Evolutionary conservation across 1,140 invertebrate species (phyloP).

Genomic region (Popillia japonica): DNA sequence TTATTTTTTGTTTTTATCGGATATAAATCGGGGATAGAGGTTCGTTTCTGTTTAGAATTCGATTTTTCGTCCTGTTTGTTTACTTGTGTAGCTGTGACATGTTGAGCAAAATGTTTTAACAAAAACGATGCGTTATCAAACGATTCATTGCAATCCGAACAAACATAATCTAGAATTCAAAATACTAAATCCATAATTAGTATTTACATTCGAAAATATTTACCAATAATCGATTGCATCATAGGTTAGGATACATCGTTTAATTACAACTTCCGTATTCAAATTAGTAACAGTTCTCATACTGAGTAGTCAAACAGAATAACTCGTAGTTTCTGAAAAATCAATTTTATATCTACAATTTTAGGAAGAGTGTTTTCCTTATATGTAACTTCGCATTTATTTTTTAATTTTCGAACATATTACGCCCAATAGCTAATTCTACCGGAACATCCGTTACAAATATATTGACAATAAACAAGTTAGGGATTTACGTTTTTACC

Average conservation of each 20-base stretch:
- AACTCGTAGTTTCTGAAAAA: background rate
- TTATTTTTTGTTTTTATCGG: conserved; percentile 35
- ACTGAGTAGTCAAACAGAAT: background rate
- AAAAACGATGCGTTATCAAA: conserved; percentile 54
- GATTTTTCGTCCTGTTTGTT: conserved; percentile 38
- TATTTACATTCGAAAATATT: conserved; percentile 18
- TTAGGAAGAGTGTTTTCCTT: background rate
- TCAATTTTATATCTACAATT: background rate
- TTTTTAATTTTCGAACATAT: background rate
- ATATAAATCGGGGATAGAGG: conserved; percentile 41
- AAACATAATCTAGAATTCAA: conserved; percentile 51
- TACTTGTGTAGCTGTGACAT: conserved; percentile 45
- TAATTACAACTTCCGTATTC: background rate
- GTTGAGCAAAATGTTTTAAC: conserved; percentile 55
- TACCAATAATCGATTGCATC: conserved; percentile 38
- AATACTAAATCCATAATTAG: background rate
- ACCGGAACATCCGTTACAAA: conserved; percentile 22
- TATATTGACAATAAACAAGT: too few species aligned
- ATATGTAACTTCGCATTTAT: background rate
- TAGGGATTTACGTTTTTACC: conserved; percentile 7
- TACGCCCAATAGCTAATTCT: background rate
- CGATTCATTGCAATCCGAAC: conserved; percentile 52
- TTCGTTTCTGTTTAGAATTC: conserved; percentile 25
- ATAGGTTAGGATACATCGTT: conserved; percentile 35
- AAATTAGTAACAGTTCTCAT: conserved; percentile 1